These are phyloP conservation scores for Rhopalosiphum maidis DNA, from an alignment of 1,140 invertebrate species.

Conservation along the genomic window DNA sequence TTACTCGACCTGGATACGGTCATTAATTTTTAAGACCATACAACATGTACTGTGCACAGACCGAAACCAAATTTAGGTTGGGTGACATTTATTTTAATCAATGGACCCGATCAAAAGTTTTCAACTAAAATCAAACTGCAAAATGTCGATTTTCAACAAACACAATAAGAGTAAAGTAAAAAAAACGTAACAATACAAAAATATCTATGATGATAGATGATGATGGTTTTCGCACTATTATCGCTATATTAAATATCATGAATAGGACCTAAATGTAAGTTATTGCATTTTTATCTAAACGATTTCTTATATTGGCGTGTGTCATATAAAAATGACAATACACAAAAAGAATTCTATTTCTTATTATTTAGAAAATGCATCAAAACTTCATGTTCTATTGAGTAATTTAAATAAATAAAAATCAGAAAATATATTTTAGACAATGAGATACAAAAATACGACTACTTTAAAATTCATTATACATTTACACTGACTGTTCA, in stretches of 20 bases:
- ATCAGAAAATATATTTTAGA: not conserved
- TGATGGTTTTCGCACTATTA: not conserved
- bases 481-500: no score
- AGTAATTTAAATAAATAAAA: not conserved
- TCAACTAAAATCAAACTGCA: not conserved
- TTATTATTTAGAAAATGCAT: not conserved
- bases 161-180: not conserved
- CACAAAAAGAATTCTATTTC: not conserved
- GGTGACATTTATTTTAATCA: not conserved
- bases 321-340: not conserved
- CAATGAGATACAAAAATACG: not conserved
- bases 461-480: not conserved
- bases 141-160: not conserved
- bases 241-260: not conserved
- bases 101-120: conserved; percentile 6
- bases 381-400: not conserved
- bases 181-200: not conserved
- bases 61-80: not conserved
- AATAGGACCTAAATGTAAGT: no score
- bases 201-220: not conserved
- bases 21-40: conserved; percentile 43
- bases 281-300: not conserved
- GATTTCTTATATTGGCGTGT: not conserved
- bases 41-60: conserved; percentile 37
- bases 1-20: conserved; percentile 2